A percentile compares a stretch with the other conserved stretches of the same genome.
phyloP scores from a whole-genome alignment of 2,888 invertebrate species.

The Asteroscopus sphinx region DNA sequence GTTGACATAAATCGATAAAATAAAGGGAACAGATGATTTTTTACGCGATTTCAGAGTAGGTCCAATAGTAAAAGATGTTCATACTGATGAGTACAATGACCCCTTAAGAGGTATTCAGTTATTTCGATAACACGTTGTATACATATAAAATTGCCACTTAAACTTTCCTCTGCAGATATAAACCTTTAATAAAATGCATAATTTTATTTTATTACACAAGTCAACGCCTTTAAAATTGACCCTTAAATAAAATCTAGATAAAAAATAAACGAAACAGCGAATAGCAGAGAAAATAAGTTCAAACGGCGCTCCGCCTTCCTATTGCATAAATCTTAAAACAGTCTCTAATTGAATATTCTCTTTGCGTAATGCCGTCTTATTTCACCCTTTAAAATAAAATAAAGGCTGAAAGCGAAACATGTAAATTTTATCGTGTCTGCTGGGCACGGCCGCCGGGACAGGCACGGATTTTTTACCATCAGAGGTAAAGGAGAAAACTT shows the following conservation, averaged over 20 bases:
- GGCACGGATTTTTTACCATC: constrained; percentile 80
- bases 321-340: constrained; percentile 81
- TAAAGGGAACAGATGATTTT: no score
- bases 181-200: constrained; percentile 1
- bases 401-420: constrained; percentile 86
- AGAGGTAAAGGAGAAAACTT: constrained; percentile 84
- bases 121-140: no score
- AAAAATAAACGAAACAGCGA: constrained; percentile 37
- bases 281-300: constrained; percentile 69
- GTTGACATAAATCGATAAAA: no score
- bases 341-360: constrained; percentile 88
- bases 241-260: constrained; percentile 46
- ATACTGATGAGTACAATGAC: no score
- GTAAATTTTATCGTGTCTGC: constrained; percentile 88
- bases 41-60: no score
- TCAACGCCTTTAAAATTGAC: constrained; percentile 15
- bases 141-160: constrained; percentile 7
- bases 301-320: constrained; percentile 64
- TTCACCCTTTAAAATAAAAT: constrained; percentile 89
- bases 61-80: no score
- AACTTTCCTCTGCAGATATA: neutral
- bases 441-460: constrained; percentile 76
- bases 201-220: constrained; percentile 11
- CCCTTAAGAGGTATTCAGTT: no score
- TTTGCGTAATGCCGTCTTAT: constrained; percentile 86